Percentiles rank a stretch among this genome's conserved stretches.
Evolutionary conservation across 2,797 vertebrate species (phyloP).

Genomic region (Setipinna tenuifilis): DNA sequence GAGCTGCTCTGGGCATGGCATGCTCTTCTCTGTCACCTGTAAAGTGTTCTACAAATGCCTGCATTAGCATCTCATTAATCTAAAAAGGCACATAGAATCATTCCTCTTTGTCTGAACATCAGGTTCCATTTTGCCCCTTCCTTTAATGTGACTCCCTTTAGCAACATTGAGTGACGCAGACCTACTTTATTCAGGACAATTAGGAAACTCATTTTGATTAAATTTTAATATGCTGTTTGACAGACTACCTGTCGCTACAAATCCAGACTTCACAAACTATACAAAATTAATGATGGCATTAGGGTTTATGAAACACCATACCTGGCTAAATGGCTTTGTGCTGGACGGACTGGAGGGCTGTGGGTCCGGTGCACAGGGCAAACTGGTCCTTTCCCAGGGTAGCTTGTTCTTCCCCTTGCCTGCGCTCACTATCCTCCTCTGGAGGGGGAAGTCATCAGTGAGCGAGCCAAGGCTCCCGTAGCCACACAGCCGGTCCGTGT

Average conservation of each 20-base stretch:
- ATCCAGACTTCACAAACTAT: no score
- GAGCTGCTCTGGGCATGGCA: neutral
- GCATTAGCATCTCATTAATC: slow-evolving; percentile 28
- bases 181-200: no score
- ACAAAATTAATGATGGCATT: no score
- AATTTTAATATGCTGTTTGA: no score
- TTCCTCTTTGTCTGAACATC: neutral
- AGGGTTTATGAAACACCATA: slow-evolving; percentile 40
- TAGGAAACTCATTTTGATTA: no score
- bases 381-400: slow-evolving; percentile 85
- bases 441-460: slow-evolving; percentile 61
- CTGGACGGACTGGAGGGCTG: slow-evolving; percentile 58
- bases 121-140: neutral
- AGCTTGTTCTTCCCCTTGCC: slow-evolving; percentile 90
- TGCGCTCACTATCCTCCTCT: slow-evolving; percentile 85
- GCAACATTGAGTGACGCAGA: no score
- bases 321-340: slow-evolving; percentile 70
- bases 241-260: no score
- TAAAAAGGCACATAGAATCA: no score
- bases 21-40: slow-evolving; percentile 12
- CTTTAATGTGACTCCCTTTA: neutral
- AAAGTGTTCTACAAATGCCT: neutral
- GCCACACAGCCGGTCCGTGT: slow-evolving; percentile 61
- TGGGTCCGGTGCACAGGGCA: slow-evolving; percentile 63
- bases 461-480: slow-evolving; percentile 70